Evolutionary conservation across 64 coral and sea anemone species (phyloP), one percentile per base, ranked within the genome.

Genomic region (Montipora efflorescens): DNA sequence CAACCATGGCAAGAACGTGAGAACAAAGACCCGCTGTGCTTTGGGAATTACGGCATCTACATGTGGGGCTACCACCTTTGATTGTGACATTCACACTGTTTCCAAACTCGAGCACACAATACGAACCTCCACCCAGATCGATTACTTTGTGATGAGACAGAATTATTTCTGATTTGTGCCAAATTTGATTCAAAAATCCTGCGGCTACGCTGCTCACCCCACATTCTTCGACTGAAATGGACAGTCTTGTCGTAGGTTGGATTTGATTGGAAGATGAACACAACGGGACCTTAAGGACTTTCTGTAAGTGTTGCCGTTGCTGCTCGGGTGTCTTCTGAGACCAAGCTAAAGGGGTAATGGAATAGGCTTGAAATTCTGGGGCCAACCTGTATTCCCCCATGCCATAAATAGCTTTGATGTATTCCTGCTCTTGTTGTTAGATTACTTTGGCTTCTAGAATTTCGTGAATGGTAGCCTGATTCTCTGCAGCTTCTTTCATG

Each of bases 391-490:
- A 90, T 61, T 94, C 79, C 4, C 93, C 87, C 19, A 78, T 90
- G 43, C 52, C 53, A 49, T 90, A 90, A 8, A 90, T 47, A 44
- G 93, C 93, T 50, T 90, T 94, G 21, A 90, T 18, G 18, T 73
- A 84, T 74, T 94, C 87, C 11, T 67, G 53, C 59, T 87, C 15
- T 49, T 95, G 89, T 55, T 87, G 88, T 22, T 95, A 2, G 18
- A 91, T 67, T 11, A 95, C 89, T 68, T 73, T 12, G 23, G 61
- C 20, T 73, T 95, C 83, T 7, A 94, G 15, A 4, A 84, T 70
- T 59, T 95, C 94, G n/a, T 95, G 94, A 57, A 95, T 90, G 47
- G 68, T 53, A 18, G 76, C 72, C 64, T 95, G 75, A 67, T 64
- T 15, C 19, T 87, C 14, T 1, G 59, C 83, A 68, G 36, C 94